Percentiles rank a stretch among this genome's conserved stretches.
Evolutionary conservation across 64 coral and sea anemone genomes (phyloP).

Genomic region (Dendrophyllia cribrosa): DNA sequence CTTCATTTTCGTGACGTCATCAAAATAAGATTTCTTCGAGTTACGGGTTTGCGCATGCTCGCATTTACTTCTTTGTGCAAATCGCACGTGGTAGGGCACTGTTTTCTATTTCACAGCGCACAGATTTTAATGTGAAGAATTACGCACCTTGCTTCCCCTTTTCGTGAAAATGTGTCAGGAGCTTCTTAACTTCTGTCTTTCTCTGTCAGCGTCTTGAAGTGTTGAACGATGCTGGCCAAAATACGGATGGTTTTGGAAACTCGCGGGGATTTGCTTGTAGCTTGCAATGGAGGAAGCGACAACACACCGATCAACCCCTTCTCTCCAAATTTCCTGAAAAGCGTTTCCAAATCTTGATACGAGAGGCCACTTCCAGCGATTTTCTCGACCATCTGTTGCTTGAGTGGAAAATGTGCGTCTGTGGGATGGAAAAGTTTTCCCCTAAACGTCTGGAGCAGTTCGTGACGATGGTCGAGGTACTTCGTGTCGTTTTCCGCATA

Average conservation of each 20-base stretch:
- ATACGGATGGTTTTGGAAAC: neutral
- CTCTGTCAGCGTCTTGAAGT: neutral
- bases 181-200: neutral
- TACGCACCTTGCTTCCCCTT: too few relatives aligned
- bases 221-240: constrained; percentile 15
- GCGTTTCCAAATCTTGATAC: constrained; percentile 22
- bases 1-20: neutral
- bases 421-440: constrained; percentile 48
- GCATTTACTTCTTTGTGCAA: neutral
- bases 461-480: constrained; percentile 51
- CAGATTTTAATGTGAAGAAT: too few relatives aligned
- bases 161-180: too few relatives aligned
- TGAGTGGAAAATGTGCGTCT: neutral
- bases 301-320: constrained; percentile 29
- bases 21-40: neutral
- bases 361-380: constrained; percentile 44
- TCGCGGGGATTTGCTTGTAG: neutral
- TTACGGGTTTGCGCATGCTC: neutral
- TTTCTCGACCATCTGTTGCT: constrained; percentile 31
- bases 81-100: neutral
- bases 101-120: too few relatives aligned
- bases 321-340: constrained; percentile 32
- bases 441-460: constrained; percentile 49
- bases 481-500: constrained; percentile 15
- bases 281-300: neutral